These are phyloP conservation scores for Synanthedon formicaeformis DNA, from an alignment of 2,888 invertebrate genomes.

Conservation along the genomic window DNA sequence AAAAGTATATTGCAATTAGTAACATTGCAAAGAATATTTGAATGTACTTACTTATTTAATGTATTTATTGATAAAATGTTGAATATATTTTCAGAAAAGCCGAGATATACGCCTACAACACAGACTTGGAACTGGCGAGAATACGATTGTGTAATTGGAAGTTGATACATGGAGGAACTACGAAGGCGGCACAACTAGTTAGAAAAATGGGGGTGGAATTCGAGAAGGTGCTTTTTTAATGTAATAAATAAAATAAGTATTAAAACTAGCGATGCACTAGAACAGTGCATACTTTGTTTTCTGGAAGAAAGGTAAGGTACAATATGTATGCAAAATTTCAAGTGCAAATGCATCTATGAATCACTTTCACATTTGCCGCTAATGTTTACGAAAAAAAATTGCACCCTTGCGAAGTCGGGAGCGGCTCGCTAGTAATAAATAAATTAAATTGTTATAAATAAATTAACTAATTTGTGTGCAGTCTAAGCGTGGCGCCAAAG, in stretches of 20 bases:
- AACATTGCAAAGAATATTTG: too few species aligned
- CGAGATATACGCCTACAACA: constrained; percentile 50
- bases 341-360: too few species aligned
- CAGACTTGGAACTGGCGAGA: constrained; percentile 46
- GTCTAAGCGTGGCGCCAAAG: constrained; percentile 60
- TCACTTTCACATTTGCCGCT: too few species aligned
- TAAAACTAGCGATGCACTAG: too few species aligned
- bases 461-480: constrained; percentile 11
- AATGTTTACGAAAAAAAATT: too few species aligned
- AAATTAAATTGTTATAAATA: background rate
- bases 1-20: too few species aligned
- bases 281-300: too few species aligned
- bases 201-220: constrained; percentile 55
- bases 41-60: too few species aligned
- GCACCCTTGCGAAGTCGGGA: too few species aligned
- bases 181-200: constrained; percentile 35
- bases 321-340: too few species aligned
- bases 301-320: too few species aligned
- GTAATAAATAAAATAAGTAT: background rate
- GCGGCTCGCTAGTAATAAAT: too few species aligned
- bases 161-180: constrained; percentile 36
- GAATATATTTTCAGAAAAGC: constrained; percentile 32
- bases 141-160: constrained; percentile 53
- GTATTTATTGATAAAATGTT: background rate
- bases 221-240: constrained; percentile 39